Conservation (phyloP, 2,888 invertebrate species). For the Platycnemis pennipes region DNA sequence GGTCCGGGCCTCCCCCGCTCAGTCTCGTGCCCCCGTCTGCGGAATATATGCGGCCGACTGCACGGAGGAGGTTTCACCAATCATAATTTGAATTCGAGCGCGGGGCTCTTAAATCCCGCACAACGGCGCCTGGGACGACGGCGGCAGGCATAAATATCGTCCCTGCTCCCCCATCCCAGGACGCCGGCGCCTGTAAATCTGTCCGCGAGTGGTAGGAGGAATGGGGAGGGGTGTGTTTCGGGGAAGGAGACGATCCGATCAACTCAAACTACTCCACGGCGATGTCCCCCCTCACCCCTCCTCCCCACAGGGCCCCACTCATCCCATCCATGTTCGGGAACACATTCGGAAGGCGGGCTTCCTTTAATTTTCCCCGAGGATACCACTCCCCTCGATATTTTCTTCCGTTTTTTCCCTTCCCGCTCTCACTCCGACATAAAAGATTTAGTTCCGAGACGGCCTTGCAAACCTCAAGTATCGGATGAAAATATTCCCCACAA, state of each 20-base stretch:
- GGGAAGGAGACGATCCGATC: neutral
- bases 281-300: neutral
- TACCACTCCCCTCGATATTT: neutral
- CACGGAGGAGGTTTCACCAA: neutral
- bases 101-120: neutral
- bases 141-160: neutral
- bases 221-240: neutral
- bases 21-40: neutral
- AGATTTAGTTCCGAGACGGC: neutral
- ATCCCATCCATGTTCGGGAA: neutral
- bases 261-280: neutral
- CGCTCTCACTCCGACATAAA: neutral
- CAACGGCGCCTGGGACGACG: slow-evolving; percentile 1
- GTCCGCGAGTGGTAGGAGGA: neutral
- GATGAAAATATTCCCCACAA: neutral
- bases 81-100: slow-evolving; percentile 21
- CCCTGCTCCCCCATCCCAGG: neutral
- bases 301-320: neutral
- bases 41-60: neutral
- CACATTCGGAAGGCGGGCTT: neutral
- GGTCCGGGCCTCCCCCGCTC: neutral
- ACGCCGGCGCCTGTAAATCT: slow-evolving; percentile 13
- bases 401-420: neutral
- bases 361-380: neutral
- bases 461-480: slow-evolving; percentile 22